These are phyloP conservation scores for Nautilus pompilius DNA, from an alignment of 1,140 invertebrate genomes.

Conservation along the genomic window DNA sequence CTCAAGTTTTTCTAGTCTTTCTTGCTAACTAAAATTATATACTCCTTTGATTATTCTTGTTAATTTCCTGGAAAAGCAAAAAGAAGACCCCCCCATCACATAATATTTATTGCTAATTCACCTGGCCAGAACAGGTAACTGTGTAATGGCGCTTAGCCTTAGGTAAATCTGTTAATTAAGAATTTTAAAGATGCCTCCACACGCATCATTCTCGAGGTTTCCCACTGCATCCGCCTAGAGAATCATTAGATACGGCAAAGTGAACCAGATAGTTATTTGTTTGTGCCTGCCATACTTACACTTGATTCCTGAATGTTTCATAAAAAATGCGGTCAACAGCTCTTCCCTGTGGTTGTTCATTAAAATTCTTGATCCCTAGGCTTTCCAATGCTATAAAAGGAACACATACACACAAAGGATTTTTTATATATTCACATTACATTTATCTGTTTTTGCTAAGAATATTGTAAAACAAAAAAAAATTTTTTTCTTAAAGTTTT, in stretches of 20 bases:
- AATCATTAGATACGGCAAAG: background rate
- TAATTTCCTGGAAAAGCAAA: too few species aligned
- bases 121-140: background rate
- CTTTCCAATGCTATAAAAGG: constrained; percentile 35
- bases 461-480: too few species aligned
- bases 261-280: background rate
- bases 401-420: too few species aligned
- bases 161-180: background rate
- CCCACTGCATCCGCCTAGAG: too few species aligned
- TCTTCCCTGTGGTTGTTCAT: constrained; percentile 28
- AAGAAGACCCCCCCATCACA: too few species aligned
- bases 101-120: background rate
- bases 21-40: too few species aligned
- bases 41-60: too few species aligned
- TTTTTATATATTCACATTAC: too few species aligned
- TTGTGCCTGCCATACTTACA: constrained; percentile 25
- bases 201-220: too few species aligned
- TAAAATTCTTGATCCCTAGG: constrained; percentile 30
- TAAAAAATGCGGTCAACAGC: constrained; percentile 34
- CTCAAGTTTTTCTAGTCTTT: too few species aligned
- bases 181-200: background rate
- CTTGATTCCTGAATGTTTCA: constrained; percentile 39
- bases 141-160: background rate
- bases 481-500: background rate
- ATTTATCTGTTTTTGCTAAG: too few species aligned